phyloP scores from a whole-genome alignment of 2,113 vertebrate species.

The Electrona antarctica region DNA sequence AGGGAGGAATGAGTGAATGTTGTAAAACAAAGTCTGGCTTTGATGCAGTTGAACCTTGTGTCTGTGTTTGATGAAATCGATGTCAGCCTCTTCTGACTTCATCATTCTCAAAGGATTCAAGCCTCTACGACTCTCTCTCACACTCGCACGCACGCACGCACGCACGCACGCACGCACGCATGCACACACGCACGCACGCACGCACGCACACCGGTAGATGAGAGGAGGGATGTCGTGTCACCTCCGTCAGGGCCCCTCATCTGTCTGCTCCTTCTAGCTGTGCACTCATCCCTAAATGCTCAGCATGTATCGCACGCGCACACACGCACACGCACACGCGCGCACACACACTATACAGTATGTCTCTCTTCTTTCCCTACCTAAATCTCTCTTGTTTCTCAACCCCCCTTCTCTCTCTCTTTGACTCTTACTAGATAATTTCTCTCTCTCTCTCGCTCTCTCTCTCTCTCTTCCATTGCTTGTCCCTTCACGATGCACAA shows the following conservation, averaged over 20 bases:
- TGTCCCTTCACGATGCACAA: not conserved
- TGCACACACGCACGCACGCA: no score
- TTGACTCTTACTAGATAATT: not conserved
- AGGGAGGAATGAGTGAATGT: slow-evolving; percentile 2
- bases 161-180: not conserved
- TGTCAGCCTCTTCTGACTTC: slow-evolving; percentile 44
- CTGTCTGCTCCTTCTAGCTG: slow-evolving; percentile 48
- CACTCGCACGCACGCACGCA: not conserved
- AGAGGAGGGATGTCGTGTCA: slow-evolving; percentile 65
- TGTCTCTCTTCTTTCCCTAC: not conserved
- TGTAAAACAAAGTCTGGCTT: slow-evolving; percentile 3
- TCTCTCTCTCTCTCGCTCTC: not conserved
- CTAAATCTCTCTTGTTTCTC: slow-evolving; percentile 7
- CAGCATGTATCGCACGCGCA: not conserved
- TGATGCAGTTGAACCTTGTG: slow-evolving; percentile 31
- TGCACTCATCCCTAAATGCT: slow-evolving; percentile 48
- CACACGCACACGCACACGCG: not conserved
- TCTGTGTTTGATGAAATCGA: slow-evolving; percentile 45
- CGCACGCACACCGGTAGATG: slow-evolving; percentile 31
- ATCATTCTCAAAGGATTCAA: slow-evolving; percentile 32
- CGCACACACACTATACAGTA: slow-evolving; percentile 3
- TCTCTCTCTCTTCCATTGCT: slow-evolving; percentile 2
- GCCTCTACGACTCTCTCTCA: slow-evolving; percentile 6
- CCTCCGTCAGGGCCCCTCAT: slow-evolving; percentile 62
- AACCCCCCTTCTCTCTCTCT: slow-evolving; percentile 2